These are phyloP conservation scores for Sphaerophoria rueppellii DNA, from an alignment of 2,888 invertebrate species.

Conservation along the genomic window DNA sequence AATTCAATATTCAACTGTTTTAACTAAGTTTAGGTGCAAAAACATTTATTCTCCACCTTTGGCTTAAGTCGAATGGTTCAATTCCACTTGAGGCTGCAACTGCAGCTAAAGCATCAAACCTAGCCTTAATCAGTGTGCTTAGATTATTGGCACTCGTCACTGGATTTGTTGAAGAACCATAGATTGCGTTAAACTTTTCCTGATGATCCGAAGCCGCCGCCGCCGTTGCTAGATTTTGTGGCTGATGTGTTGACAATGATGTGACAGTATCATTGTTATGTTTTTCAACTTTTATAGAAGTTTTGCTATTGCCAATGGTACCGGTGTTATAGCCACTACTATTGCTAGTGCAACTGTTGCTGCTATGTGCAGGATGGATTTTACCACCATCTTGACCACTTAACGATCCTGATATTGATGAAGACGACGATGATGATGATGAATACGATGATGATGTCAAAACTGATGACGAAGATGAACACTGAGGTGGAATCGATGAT, in stretches of 20 bases:
- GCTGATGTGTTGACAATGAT: slow-evolving; percentile 47
- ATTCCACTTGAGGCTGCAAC: slow-evolving; percentile 73
- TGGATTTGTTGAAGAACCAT: slow-evolving; percentile 47
- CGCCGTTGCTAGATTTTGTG: slow-evolving; percentile 44
- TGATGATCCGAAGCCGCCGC: too few species aligned
- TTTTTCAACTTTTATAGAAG: slow-evolving; percentile 39
- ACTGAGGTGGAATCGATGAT: slow-evolving; percentile 17
- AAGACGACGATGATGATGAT: slow-evolving; percentile 27
- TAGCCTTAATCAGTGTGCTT: slow-evolving; percentile 74
- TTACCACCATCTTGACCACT: slow-evolving; percentile 38
- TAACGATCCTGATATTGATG: slow-evolving; percentile 14
- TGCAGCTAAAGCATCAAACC: slow-evolving; percentile 74
- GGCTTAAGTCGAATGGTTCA: slow-evolving; percentile 75
- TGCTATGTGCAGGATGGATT: slow-evolving; percentile 48
- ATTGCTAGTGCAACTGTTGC: slow-evolving; percentile 58
- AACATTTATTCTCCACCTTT: slow-evolving; percentile 71
- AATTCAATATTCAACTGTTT: too few species aligned
- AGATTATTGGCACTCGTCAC: slow-evolving; percentile 58
- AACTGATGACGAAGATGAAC: slow-evolving; percentile 8
- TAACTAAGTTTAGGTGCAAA: slow-evolving; percentile 6
- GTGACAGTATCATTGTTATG: not conserved
- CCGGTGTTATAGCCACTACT: slow-evolving; percentile 56
- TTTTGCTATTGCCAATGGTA: slow-evolving; percentile 55
- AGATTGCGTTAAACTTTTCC: slow-evolving; percentile 51
- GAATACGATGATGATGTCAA: not conserved